Evolutionary conservation across 30 jellyfish, hydroid and myxozoan species (phyloP).

Genomic region (Aurelia aurita): DNA sequence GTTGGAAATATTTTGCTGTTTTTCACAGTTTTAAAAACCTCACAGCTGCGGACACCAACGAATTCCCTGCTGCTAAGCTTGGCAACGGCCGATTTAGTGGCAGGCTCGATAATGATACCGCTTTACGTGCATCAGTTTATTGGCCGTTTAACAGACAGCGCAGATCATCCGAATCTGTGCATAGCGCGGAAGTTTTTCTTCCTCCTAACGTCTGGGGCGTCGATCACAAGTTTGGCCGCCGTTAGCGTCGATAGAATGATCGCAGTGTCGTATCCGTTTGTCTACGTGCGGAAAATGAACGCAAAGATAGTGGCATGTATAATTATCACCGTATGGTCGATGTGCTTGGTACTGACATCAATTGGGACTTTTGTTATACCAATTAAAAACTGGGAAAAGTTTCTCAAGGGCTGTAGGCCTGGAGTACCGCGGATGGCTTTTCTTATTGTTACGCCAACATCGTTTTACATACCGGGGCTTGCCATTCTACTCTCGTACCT

Average conservation of each 20-base stretch:
- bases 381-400: slow-evolving; percentile 54
- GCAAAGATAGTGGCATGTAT: slow-evolving; percentile 43
- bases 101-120: slow-evolving; percentile 84
- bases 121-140: slow-evolving; percentile 55
- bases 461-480: slow-evolving; percentile 82
- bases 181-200: slow-evolving; percentile 66
- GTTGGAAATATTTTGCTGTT: slow-evolving; percentile 57
- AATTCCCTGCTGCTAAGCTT: slow-evolving; percentile 65
- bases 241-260: slow-evolving; percentile 82
- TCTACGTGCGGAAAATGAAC: slow-evolving; percentile 66
- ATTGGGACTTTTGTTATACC: slow-evolving; percentile 37
- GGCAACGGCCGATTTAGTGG: slow-evolving; percentile 83
- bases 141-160: neutral
- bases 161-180: slow-evolving; percentile 12
- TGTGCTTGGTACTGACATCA: slow-evolving; percentile 69
- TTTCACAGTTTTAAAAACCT: slow-evolving; percentile 32
- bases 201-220: slow-evolving; percentile 79
- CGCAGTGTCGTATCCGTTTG: slow-evolving; percentile 73
- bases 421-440: slow-evolving; percentile 85
- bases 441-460: slow-evolving; percentile 73
- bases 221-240: slow-evolving; percentile 72
- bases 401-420: slow-evolving; percentile 56
- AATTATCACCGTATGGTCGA: slow-evolving; percentile 64
- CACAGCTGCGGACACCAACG: slow-evolving; percentile 70
- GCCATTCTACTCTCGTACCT: slow-evolving; percentile 72